Base-by-base conservation (phyloP, 2,888 invertebrate genomes). In the Hemistola chrysoprasaria region DNA sequence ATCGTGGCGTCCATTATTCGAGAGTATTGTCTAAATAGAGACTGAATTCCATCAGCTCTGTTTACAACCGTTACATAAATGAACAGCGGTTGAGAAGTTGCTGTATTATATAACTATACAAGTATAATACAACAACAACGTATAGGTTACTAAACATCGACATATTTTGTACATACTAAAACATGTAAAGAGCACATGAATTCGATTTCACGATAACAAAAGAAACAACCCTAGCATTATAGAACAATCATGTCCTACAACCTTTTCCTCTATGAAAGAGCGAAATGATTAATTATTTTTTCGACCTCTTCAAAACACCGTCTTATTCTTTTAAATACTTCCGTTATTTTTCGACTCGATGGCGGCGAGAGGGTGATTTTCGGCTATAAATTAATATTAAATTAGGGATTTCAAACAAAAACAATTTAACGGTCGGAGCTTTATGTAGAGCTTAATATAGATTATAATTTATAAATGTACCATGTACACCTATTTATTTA, bases 291-390 rank as follows among this genome's bases (percentile, higher is more conserved):
- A 88, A 88, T 88, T 84, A 82, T 84, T 84, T 76, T 71, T 68
- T 71, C 81, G 78, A 84, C 85, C 86, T 85, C 85, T 85, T 86
- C 80, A 84, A 86, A 88, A 88, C 79, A 86, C 75, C 74, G 84
- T 75, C 78, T 82, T 81, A 79, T 84, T 81, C 83, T 81, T 82
- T 78, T 84, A 83, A 87, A 83, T 70, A 86, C 85, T 84, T 87
- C 86, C 87, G 83, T 75, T 83, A 87, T 88, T 88, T 88, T 88
- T 85, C 85, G 74, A 79, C 75, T 78, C 84, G 79, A 78, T 83
- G 82, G 72, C 78, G 76, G 70, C 74, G 75, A 79, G 82, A 76
- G 75, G 78, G 78, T 72, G 75, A 72, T 79, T 80, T 81, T 75
- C 69, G 73, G 70, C 76, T 76, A 79, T 72, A 83, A 86, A 84